A percentile compares a stretch with the other conserved stretches of the same genome.
phyloP scores from a whole-genome alignment of 2,888 invertebrate species.

The Galerucella nymphaeae region DNA sequence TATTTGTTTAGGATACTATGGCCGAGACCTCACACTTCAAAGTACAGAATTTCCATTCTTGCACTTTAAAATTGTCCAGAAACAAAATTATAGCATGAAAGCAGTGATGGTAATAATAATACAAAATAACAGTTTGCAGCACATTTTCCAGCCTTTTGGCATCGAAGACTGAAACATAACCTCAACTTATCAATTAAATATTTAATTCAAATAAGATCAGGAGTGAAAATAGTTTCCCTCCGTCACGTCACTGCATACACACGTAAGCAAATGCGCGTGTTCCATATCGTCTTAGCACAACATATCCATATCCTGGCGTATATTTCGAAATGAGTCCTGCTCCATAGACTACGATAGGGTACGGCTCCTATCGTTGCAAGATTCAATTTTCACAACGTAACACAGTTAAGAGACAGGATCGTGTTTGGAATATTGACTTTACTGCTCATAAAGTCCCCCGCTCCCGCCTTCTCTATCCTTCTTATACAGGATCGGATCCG shows the following conservation, averaged over 20 bases:
- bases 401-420: constrained; percentile 63
- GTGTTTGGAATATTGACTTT: constrained; percentile 63
- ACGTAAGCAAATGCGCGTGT: constrained; percentile 6
- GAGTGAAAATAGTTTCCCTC: not conserved
- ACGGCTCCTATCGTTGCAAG: constrained; percentile 59
- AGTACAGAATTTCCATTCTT: too few species aligned
- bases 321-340: constrained; percentile 56
- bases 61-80: too few species aligned
- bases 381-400: constrained; percentile 64
- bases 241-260: not conserved
- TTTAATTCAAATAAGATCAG: too few species aligned
- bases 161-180: too few species aligned
- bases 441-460: constrained; percentile 57
- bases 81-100: too few species aligned
- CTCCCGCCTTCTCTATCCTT: constrained; percentile 27
- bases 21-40: too few species aligned
- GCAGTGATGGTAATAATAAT: too few species aligned
- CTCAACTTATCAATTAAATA: too few species aligned
- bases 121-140: too few species aligned
- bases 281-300: not conserved
- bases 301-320: constrained; percentile 4
- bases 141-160: too few species aligned
- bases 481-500: constrained; percentile 6
- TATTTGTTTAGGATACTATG: too few species aligned
- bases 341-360: constrained; percentile 41